Percentiles rank a stretch among this genome's conserved stretches.
phyloP scores from a whole-genome alignment of 2,113 vertebrate species.

The Brachyhypopomus gauderio region DNA sequence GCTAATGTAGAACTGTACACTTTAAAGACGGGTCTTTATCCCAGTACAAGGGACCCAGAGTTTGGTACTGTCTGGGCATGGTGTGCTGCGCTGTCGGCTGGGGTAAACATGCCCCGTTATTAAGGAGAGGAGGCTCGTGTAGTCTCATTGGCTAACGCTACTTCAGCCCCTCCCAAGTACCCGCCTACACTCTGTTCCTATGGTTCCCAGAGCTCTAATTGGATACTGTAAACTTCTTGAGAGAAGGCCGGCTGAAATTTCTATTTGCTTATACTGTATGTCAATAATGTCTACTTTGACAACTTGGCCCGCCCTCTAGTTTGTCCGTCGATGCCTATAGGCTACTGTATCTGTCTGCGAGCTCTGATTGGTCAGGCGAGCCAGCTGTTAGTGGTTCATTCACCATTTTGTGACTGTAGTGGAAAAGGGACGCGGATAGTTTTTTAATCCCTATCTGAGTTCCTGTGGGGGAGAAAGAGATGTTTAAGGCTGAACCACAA shows the following conservation, averaged over 20 bases:
- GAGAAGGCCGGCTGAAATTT: conserved; percentile 65
- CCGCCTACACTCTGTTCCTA: conserved; percentile 79
- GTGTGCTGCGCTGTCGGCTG: too few species aligned
- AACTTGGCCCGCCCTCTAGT: conserved; percentile 54
- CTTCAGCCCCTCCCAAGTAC: conserved; percentile 48
- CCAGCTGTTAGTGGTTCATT: conserved; percentile 97
- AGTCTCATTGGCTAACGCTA: conserved; percentile 68
- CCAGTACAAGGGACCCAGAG: background rate
- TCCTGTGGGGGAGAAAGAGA: conserved; percentile 67
- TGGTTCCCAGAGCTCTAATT: conserved; percentile 72
- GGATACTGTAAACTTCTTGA: conserved; percentile 88
- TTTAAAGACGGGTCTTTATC: background rate
- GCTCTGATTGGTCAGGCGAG: conserved; percentile 78
- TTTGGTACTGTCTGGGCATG: too few species aligned
- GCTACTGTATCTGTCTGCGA: conserved; percentile 76
- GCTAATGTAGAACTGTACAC: background rate
- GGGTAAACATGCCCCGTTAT: conserved; percentile 77
- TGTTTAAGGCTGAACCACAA: conserved; percentile 70
- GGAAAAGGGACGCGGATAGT: conserved; percentile 83
- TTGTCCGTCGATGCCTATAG: conserved; percentile 65
- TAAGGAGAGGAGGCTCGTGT: conserved; percentile 63
- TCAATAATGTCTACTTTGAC: conserved; percentile 65
- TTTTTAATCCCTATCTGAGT: conserved; percentile 73
- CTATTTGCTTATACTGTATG: conserved; percentile 69
- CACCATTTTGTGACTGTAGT: conserved; percentile 98